A percentile compares a stretch with the other conserved stretches of the same genome.
These are phyloP conservation scores for Sphyrna mokarran DNA, from an alignment of 2,113 vertebrate species.

Conservation along the genomic window DNA sequence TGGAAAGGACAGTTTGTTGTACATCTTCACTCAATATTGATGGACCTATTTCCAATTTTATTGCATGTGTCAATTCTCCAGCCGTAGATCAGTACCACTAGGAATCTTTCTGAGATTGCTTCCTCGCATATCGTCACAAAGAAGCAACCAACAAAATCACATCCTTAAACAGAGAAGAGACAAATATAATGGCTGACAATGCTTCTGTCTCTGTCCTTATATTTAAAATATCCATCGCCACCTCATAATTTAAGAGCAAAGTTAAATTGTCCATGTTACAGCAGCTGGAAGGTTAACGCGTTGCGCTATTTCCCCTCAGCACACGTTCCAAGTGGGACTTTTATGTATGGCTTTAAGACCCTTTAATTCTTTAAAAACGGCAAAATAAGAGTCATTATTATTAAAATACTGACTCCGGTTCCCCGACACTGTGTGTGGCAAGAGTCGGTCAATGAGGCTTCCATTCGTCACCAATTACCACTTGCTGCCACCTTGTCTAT, in stretches of 20 bases:
- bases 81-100: neutral
- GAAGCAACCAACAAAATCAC: neutral
- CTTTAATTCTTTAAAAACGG: neutral
- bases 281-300: neutral
- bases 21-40: neutral
- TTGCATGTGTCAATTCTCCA: neutral
- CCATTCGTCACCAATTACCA: slow-evolving; percentile 20
- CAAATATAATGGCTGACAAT: neutral
- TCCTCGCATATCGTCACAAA: neutral
- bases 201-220: neutral
- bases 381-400: slow-evolving; percentile 1
- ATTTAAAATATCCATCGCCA: neutral
- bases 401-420: slow-evolving; percentile 14
- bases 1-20: neutral
- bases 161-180: neutral
- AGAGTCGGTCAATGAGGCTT: neutral
- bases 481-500: slow-evolving; percentile 8
- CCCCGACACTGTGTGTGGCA: slow-evolving; percentile 11
- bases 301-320: neutral
- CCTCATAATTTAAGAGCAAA: neutral
- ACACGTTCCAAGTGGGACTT: neutral
- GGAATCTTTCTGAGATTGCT: neutral
- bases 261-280: slow-evolving; percentile 11
- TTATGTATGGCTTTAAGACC: neutral
- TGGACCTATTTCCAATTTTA: neutral